Evolutionary conservation across 1,140 invertebrate species (phyloP).

Genomic region (Drosophila sulfurigaster): DNA sequence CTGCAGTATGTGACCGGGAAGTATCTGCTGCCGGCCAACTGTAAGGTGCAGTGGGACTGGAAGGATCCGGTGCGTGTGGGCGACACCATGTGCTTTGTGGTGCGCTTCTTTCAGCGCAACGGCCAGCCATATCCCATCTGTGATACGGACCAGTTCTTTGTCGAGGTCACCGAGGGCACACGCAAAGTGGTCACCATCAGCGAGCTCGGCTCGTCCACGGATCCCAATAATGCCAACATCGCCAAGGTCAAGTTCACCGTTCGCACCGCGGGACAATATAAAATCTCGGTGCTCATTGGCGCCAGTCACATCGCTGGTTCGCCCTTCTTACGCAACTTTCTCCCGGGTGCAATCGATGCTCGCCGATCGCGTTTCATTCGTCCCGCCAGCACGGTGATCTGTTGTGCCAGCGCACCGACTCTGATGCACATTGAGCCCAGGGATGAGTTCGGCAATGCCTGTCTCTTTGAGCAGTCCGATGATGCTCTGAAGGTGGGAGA

Average conservation of each 20-base stretch:
- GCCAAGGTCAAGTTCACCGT: constrained; percentile 96
- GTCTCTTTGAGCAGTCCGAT: constrained; percentile 88
- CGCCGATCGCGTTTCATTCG: constrained; percentile 93
- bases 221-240: constrained; percentile 92
- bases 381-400: constrained; percentile 94
- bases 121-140: constrained; percentile 96
- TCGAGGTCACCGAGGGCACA: constrained; percentile 93
- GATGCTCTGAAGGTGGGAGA: constrained; percentile 86
- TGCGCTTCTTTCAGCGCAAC: constrained; percentile 96
- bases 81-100: constrained; percentile 94
- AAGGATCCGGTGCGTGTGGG: constrained; percentile 94
- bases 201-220: constrained; percentile 93
- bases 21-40: constrained; percentile 94
- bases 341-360: constrained; percentile 92
- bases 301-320: constrained; percentile 87
- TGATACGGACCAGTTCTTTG: constrained; percentile 94
- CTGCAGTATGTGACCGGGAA: constrained; percentile 96
- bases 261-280: constrained; percentile 94
- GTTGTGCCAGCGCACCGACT: constrained; percentile 91
- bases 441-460: constrained; percentile 95
- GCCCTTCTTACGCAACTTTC: constrained; percentile 88
- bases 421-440: constrained; percentile 94
- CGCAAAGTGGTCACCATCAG: constrained; percentile 93
- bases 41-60: constrained; percentile 92
- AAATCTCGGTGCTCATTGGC: constrained; percentile 92